Percentiles rank a stretch among this genome's conserved stretches.
Evolutionary conservation across 2,888 invertebrate species (phyloP).

Genomic region (Rhaphigaster nebulosa): DNA sequence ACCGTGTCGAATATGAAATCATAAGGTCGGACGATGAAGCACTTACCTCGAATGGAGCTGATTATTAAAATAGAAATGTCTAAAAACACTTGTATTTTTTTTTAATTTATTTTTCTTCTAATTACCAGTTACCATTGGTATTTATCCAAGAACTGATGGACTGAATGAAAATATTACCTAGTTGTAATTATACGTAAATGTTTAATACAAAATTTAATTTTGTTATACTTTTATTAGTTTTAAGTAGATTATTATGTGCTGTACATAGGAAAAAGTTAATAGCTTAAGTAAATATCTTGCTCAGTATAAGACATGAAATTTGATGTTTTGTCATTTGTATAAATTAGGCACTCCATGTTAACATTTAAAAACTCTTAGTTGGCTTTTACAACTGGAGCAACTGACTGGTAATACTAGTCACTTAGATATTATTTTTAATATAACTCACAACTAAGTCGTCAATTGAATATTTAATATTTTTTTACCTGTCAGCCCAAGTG

Average conservation of each 20-base stretch:
- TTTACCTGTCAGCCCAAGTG: not conserved
- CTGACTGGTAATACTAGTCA: not conserved
- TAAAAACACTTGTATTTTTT: not conserved
- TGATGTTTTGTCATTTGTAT: not conserved
- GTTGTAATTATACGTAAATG: not conserved
- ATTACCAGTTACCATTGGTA: conserved; percentile 25
- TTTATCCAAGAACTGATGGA: not conserved
- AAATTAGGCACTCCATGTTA: not conserved
- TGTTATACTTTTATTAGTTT: not conserved
- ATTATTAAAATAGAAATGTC: not conserved
- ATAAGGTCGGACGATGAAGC: conserved; percentile 58
- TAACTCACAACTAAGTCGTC: not conserved
- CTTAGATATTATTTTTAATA: not conserved
- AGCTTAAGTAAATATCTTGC: not conserved
- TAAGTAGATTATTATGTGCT: not conserved
- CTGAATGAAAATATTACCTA: not conserved
- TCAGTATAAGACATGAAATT: not conserved
- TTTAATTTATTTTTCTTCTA: not conserved
- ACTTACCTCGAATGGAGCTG: not conserved
- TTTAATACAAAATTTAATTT: not conserved
- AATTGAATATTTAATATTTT: not conserved
- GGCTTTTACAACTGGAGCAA: not conserved
- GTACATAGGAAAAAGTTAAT: not conserved
- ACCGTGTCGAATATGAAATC: conserved; percentile 59
- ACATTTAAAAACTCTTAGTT: not conserved